phyloP scores from a whole-genome alignment of 2,888 invertebrate genomes.

The Tachina fera region DNA sequence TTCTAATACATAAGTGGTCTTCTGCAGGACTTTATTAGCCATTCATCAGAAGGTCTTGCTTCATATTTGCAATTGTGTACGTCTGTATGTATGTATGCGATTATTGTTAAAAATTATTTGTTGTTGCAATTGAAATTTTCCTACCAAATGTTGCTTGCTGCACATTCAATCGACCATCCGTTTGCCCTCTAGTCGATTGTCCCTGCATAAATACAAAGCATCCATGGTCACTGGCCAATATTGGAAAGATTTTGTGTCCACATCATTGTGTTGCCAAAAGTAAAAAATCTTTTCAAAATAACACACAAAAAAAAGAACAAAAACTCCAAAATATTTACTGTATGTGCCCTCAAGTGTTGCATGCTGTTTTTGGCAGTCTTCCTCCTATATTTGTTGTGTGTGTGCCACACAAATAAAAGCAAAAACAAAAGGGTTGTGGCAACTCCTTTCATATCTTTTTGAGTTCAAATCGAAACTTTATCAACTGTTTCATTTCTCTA shows the following conservation, averaged over 20 bases:
- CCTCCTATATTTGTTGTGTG: not conserved
- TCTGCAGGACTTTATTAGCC: too few species aligned
- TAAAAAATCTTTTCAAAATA: constrained; percentile 53
- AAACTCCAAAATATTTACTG: constrained; percentile 20
- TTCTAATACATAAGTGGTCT: too few species aligned
- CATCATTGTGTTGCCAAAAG: constrained; percentile 40
- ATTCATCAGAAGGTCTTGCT: constrained; percentile 29
- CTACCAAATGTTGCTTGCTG: constrained; percentile 34
- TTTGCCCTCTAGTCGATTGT: constrained; percentile 7
- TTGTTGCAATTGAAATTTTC: constrained; percentile 36
- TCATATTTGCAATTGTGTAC: not conserved
- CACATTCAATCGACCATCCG: not conserved
- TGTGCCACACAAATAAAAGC: not conserved
- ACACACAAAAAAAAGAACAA: too few species aligned
- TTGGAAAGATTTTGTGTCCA: constrained; percentile 42
- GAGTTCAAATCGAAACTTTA: constrained; percentile 48
- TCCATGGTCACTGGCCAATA: constrained; percentile 25
- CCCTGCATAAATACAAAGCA: not conserved
- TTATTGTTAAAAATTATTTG: constrained; percentile 46
- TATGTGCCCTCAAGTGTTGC: constrained; percentile 68
- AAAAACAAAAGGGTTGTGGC: constrained; percentile 48
- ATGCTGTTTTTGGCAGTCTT: constrained; percentile 70
- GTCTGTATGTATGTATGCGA: constrained; percentile 9
- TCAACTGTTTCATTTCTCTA: constrained; percentile 29
- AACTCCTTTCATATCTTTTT: constrained; percentile 32